A percentile compares a stretch with the other conserved stretches of the same genome.
Conservation (phyloP, 2,113 vertebrate genomes). For the pig (Sus scrofa) region T2T-Sscrofa CM000820.6:94221001-94221500, state of each 20-base stretch:
- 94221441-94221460: conserved; percentile 2
- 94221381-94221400: not conserved
- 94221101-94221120: not conserved
- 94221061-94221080: not conserved
- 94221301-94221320: not conserved
- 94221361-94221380: not conserved
- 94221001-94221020: not conserved
- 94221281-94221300: not conserved
- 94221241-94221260: not conserved
- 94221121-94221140: not conserved
- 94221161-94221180: not conserved
- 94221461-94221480: not conserved
- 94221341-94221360: not conserved
- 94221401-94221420: not conserved
- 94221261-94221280: not conserved
- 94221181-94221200: not conserved
- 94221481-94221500: not conserved
- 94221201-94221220: not conserved
- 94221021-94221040: not conserved
- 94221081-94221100: not conserved
- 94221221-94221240: not conserved
- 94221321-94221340: not conserved
- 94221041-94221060: not conserved
- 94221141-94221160: not conserved
- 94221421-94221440: conserved; percentile 8